phyloP scores from a whole-genome alignment of 2,113 vertebrate species.

The Tor tambroides region DNA sequence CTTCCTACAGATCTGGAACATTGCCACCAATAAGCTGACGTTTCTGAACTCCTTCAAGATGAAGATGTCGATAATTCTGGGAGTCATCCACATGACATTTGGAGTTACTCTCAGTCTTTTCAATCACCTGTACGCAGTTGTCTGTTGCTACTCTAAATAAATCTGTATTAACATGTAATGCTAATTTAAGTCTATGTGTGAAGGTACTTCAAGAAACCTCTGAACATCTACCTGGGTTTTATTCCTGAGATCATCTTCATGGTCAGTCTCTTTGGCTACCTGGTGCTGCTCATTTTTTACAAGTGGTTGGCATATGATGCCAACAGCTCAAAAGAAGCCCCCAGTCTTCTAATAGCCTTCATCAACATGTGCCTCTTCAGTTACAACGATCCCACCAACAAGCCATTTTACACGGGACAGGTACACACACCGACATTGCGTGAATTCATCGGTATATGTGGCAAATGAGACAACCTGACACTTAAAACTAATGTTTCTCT shows the following conservation, averaged over 20 bases:
- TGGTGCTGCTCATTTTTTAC: constrained; percentile 91
- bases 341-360: constrained; percentile 95
- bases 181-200: neutral
- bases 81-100: constrained; percentile 95
- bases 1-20: constrained; percentile 89
- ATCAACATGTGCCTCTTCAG: constrained; percentile 99
- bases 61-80: constrained; percentile 97
- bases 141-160: constrained; percentile 4
- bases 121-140: constrained; percentile 86
- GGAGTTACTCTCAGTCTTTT: constrained; percentile 91
- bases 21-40: constrained; percentile 91
- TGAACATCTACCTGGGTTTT: constrained; percentile 95
- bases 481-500: neutral
- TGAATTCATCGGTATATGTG: neutral
- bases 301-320: constrained; percentile 91
- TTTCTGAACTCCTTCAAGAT: constrained; percentile 99
- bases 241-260: constrained; percentile 98
- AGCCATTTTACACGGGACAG: constrained; percentile 91
- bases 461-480: neutral
- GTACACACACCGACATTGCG: constrained; percentile 67
- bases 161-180: neutral
- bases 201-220: constrained; percentile 94
- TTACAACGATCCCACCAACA: constrained; percentile 79
- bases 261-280: constrained; percentile 90
- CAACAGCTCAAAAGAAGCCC: constrained; percentile 82